phyloP scores from a whole-genome alignment of 2,888 invertebrate genomes.

The Drosophila buzzatii region DNA sequence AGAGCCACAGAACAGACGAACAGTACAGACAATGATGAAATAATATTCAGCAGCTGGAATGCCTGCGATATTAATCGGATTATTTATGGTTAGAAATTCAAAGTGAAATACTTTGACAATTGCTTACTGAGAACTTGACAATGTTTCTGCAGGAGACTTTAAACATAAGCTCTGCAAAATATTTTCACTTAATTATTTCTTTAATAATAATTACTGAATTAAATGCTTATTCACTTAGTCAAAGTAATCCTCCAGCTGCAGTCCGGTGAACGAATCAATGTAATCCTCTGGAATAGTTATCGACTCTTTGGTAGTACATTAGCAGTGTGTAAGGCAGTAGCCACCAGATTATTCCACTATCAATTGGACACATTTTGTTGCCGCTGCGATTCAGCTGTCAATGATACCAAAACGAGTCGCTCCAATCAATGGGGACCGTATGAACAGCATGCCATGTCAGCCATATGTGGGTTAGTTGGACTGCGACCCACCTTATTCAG shows the following conservation, averaged over 20 bases:
- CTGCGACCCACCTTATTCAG: slow-evolving; percentile 13
- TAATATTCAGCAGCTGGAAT: background rate
- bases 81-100: background rate
- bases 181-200: background rate
- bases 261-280: slow-evolving; percentile 44
- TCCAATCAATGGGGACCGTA: slow-evolving; percentile 16
- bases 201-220: background rate
- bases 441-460: background rate
- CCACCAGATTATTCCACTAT: slow-evolving; percentile 19
- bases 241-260: slow-evolving; percentile 31
- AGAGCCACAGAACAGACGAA: background rate
- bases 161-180: background rate
- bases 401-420: slow-evolving; percentile 23
- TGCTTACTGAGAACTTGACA: background rate
- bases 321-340: slow-evolving; percentile 18
- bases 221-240: background rate
- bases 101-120: background rate
- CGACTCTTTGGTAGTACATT: slow-evolving; percentile 7
- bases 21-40: background rate
- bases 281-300: slow-evolving; percentile 39
- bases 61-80: background rate
- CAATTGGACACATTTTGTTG: slow-evolving; percentile 34
- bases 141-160: background rate
- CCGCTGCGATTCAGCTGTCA: slow-evolving; percentile 25
- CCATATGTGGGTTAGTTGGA: slow-evolving; percentile 65